Base-by-base conservation (phyloP, 2,797 vertebrate genomes). In the Rallus crepitans region DNA sequence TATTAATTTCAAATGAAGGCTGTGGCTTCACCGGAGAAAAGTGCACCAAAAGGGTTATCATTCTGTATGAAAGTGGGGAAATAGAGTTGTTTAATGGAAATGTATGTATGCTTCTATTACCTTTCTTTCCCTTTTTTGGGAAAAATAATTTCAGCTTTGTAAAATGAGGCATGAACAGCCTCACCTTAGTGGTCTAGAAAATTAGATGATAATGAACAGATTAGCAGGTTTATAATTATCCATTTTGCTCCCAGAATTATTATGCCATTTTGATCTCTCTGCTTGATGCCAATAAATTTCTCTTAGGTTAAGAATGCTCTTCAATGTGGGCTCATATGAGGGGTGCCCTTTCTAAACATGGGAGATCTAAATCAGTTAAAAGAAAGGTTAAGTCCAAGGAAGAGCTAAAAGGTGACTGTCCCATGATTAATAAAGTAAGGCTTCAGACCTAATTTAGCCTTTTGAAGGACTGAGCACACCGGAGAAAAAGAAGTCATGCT, bases 1-100 rank as follows among this genome's bases (percentile, higher is more conserved):
- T 99, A 84, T 94, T 99, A 20, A 98, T 99, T 94, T 98, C 98
- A 94, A 99, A 99, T n/a, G 98, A 98, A 57, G 99, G 98, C 14
- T 99, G 99, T 94, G 98, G 98, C 73, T 97, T 98, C 83, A 98
- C 98, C 11, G 98, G 98, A 35, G 98, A 98, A 90, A 99, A 98
- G 55, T 99, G 99, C 97, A 98, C 98, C 73, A 99, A 99, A 97
- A 98, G 97, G 20, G 93, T 99, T 87, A 98, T 96, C 2, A 97
- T 99, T 95, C 94, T 98, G 71, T 99, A 99, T 94, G 97, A 98
- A 52, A 98, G 97, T 94, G 99, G 99, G 31, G 98, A 99, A 95
- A 98, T 99, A 66, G 97, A 98, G 55, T 97, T 99, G 97, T 97
- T 98, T 28, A 97, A 98, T 18, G 98, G 98, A 97, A 98, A 99